A percentile compares a stretch with the other conserved stretches of the same genome.
Conservation (phyloP, 2,888 invertebrate species). For the Molorchus minor region DNA sequence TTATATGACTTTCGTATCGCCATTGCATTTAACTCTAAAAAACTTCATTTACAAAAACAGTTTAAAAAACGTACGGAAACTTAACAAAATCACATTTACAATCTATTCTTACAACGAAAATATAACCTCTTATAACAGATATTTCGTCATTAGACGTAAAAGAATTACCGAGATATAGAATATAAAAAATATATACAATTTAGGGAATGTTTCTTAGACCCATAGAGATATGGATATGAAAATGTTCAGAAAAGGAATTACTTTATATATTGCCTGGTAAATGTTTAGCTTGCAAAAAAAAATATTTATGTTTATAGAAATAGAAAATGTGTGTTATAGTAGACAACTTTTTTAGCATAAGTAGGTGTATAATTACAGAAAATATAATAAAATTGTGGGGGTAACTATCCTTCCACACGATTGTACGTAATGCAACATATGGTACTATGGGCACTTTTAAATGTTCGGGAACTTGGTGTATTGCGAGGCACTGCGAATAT, state of each 20-base stretch:
- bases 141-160: conserved; percentile 6
- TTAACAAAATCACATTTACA: conserved; percentile 48
- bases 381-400: no score
- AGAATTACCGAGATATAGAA: conserved; percentile 28
- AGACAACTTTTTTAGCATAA: no score
- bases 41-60: conserved; percentile 30
- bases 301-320: no score
- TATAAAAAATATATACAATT: conserved; percentile 11
- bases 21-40: conserved; percentile 36
- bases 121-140: conserved; percentile 11
- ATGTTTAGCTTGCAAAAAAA: no score
- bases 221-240: not conserved
- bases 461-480: no score
- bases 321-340: no score
- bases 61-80: conserved; percentile 44
- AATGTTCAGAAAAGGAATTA: not conserved
- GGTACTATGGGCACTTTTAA: no score
- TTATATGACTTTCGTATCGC: conserved; percentile 24
- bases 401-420: no score
- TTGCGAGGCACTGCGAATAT: no score
- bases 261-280: not conserved
- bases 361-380: no score
- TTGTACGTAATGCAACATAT: no score
- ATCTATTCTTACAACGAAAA: conserved; percentile 24
- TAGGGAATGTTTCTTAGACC: conserved; percentile 4